Base-by-base conservation (phyloP, 2,113 vertebrate genomes). In the Tiliqua scincoides region DNA sequence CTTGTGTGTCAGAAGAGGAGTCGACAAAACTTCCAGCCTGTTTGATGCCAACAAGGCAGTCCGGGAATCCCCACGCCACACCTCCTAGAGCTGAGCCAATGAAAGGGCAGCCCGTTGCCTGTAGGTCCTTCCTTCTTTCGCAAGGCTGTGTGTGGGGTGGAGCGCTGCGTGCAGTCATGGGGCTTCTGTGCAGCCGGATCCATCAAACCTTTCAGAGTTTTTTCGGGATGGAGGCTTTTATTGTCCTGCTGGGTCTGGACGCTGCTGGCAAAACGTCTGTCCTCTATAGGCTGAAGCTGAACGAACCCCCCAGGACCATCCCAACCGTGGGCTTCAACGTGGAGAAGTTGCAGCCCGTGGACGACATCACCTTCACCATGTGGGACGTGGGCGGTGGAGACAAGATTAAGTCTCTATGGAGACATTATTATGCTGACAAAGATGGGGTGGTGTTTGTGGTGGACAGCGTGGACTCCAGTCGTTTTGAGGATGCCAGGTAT, bases 231-330 rank as follows among this genome's bases (percentile, higher is more conserved):
- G 32, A 93, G 18, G 86, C 84, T 10, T 75, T 83, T 11, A 86
- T 91, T 48, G 71, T 93, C 3, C 74, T 93, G 72, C 48, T 93
- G 80, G 91, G 97, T 43, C 85, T 98, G 87, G 97, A 97, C 89
- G 96, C 92, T 0, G 89, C 97, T 6, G 97, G 97, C 4, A 98
- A 98, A 91, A 96, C 97, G 0, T 97, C 97, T 7, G 84, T 98
- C n/a, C 82, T 97, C 15, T 90, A 90, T 48, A 91, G 85, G 83
- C 84, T 91, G 72, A 93, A 93, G 81, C 11, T 85, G 48, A 88
- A 90, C 23, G 88, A 91, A 78, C 82, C 84, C 0, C 40, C 35
- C 35, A 25, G 23, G 35, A 90, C 90, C 48, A 85, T 93, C 40
- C 91, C 90, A 30, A 93, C 90, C 27, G 15, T 91, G 7, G 88